Conservation (phyloP, 2,888 invertebrate species). For the Drosophila fungiperda region DNA sequence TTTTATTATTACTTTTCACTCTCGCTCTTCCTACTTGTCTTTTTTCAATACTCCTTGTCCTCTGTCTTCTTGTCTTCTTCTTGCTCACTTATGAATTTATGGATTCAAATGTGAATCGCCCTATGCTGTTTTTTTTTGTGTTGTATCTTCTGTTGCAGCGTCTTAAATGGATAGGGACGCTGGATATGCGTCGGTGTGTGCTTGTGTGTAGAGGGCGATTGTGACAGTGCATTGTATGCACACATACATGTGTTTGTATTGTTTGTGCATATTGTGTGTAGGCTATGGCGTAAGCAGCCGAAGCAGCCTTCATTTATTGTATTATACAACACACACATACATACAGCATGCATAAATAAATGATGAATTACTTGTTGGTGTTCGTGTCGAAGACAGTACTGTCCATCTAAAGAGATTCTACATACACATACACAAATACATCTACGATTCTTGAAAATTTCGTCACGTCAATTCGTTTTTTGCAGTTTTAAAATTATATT, state of each 20-base stretch:
- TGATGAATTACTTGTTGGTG: constrained; percentile 19
- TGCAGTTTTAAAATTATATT: neutral
- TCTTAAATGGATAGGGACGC: constrained; percentile 36
- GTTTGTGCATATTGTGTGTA: neutral
- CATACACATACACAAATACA: neutral
- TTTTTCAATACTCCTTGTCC: neutral
- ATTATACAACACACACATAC: neutral
- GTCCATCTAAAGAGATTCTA: neutral
- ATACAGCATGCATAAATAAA: constrained; percentile 7
- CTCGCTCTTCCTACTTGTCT: constrained; percentile 30
- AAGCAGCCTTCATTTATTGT: constrained; percentile 6
- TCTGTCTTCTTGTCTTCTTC: constrained; percentile 23
- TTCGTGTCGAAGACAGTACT: neutral
- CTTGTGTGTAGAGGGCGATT: constrained; percentile 33
- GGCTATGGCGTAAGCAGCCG: constrained; percentile 14
- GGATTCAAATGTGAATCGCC: constrained; percentile 52
- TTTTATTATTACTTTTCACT: constrained; percentile 61
- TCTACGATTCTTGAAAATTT: neutral
- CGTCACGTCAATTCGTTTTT: neutral
- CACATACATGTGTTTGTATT: neutral
- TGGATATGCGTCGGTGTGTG: neutral
- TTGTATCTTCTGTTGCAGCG: constrained; percentile 25
- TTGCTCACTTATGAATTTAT: constrained; percentile 54
- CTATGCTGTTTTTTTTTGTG: constrained; percentile 19
- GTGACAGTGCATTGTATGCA: constrained; percentile 11